Conservation (phyloP, 2,113 vertebrate species). For the Cyanocitta stelleri region DNA sequence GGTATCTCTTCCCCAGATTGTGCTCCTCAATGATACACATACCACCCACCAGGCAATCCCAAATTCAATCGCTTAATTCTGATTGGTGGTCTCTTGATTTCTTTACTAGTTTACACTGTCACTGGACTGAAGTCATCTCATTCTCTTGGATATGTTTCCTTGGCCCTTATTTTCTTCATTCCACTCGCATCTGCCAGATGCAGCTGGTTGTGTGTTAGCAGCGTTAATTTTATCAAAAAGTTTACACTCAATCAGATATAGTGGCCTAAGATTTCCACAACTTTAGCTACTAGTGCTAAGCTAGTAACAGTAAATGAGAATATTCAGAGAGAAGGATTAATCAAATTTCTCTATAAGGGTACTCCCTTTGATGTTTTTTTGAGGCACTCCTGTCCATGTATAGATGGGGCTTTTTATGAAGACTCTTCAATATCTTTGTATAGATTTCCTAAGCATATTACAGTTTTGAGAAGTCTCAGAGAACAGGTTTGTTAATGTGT, state of each 20-base stretch:
- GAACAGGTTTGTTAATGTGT: rapidly evolving
- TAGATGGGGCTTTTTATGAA: neutral
- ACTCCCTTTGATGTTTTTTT: neutral
- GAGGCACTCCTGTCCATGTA: neutral
- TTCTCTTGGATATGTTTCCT: neutral
- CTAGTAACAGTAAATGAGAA: neutral
- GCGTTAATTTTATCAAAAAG: neutral
- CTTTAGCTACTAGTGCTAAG: neutral
- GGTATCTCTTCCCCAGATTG: rapidly evolving
- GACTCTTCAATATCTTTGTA: neutral
- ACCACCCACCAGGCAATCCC: neutral
- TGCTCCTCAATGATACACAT: rapidly evolving
- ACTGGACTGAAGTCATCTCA: neutral
- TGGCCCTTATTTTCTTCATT: neutral
- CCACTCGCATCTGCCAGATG: rapidly evolving
- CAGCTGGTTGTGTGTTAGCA: neutral
- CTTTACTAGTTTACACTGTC: neutral
- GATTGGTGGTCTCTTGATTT: neutral
- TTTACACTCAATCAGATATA: neutral
- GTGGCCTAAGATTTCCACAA: neutral
- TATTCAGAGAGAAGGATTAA: neutral
- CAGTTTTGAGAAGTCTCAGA: neutral
- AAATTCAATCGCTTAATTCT: neutral
- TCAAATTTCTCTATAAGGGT: neutral
- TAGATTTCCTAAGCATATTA: neutral